Evolutionary conservation across 2,888 invertebrate species (phyloP), one percentile per base, ranked within the genome.

Genomic region (Platypus cylindrus): DNA sequence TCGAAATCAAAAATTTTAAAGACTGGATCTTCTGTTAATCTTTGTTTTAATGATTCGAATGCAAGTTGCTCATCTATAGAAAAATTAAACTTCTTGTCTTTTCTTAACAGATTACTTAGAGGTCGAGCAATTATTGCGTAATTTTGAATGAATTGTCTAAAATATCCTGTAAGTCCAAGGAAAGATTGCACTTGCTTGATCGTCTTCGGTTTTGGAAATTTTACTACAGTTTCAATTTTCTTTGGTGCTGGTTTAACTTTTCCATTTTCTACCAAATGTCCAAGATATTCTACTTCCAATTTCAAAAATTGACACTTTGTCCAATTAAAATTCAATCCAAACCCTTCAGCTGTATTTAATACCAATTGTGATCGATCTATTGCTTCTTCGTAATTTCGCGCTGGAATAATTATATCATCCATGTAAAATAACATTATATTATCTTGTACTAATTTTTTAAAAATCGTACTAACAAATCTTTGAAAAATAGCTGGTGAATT

Each of bases 401-500:
- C 11, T n/a, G 34, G 36, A 1, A 54, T 44, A 4, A 56, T 41
- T 1, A 55, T 50, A 25, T 56, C 55, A 29, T 55, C 54, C 1
- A 54, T 15, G 26, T 55, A 55, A n/a, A n/a, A n/a, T 1, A 49
- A 49, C 1, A 50, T 17, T 22, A 49, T 47, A 1, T 40, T 39
- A 5, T 29, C 2, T 9, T 28, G 48, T 5, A 43, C 38, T 37
- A 57, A 30, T 0, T 51, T 50, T 20, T 49, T 32, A 12, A 59
- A 36, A 3, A 58, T 40, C 3, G 37, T 29, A 32, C 58, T 52
- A 51, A 59, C 52, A 13, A 54, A 12, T 40, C 55, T 26, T 26
- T 59, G 56, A 32, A 56, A 56, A 1, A 51, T 53, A 14, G 47
- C 47, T 0, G 54, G 55, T 5, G 52, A 48, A 31, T 55, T 56